Base-by-base conservation (phyloP, 1,140 invertebrate species). In the Ceratitis capitata region DNA sequence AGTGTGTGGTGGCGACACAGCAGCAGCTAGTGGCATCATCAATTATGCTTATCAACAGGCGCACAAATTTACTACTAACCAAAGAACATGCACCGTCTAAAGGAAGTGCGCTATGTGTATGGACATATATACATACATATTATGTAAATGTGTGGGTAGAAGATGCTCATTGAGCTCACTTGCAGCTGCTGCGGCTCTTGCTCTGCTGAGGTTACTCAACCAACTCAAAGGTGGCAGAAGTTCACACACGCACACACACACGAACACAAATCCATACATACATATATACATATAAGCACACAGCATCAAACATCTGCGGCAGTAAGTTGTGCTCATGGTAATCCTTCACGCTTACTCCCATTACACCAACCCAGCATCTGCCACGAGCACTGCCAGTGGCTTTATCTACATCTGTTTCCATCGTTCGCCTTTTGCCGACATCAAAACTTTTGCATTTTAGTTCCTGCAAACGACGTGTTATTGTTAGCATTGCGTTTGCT, bases 381-480 rank as follows among this genome's bases (percentile, higher is more conserved):
- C 64, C 69, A 1, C 39, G n/a, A 10, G 1, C 3, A 7, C 69
- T 19, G 61, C 32, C 12, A n/a, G 12, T 78, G 69, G 69, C 69
- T 78, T 78, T 12, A 64, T 29, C 9, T 64, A 12, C 69, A 32
- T 23, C n/a, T 26, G 39, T 39, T 26, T 26, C 69, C 23, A 29
- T 32, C 39, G 39, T 35, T 78, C 45, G 39, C 39, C 23, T 45
- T 42, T n/a, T 78, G 69, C n/a, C 19, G 45, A 78, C 39, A 78
- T 45, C 69, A 78, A 78, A 78, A 78, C 69, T 78, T 78, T 78
- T 78, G 39, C 69, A 78, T 78, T 78, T 78, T 26, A 78, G 39
- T n/a, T 78, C 39, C 39, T 78, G 69, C 39, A 45, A 45, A 45
- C 35, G 19, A 45, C 39, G 69, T 45, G 35, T 78, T 78, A 42